Conservation (phyloP, 30 jellyfish, hydroid and myxozoan genomes). For the Aurelia aurita region DNA sequence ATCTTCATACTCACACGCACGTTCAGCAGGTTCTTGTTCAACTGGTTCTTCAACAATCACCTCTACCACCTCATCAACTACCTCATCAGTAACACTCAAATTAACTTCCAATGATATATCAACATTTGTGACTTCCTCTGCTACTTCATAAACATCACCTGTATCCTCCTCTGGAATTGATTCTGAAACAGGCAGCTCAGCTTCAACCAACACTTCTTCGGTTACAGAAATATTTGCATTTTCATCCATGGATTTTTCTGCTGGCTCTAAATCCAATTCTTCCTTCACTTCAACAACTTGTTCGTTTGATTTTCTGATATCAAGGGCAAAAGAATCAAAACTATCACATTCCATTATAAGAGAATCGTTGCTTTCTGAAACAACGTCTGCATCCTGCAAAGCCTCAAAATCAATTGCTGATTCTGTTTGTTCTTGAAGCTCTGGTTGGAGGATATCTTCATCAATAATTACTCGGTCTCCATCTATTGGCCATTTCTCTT, state of each 20-base stretch:
- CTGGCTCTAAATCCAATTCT: background rate
- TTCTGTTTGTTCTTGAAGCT: conserved; percentile 8
- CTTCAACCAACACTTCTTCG: conserved; percentile 1
- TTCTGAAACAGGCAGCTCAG: conserved; percentile 21
- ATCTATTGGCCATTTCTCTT: background rate
- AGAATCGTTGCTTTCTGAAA: conserved; percentile 8
- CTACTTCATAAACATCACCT: background rate
- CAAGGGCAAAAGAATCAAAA: conserved; percentile 63
- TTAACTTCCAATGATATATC: too few relatives aligned
- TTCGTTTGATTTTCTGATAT: conserved; percentile 25
- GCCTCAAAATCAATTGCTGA: conserved; percentile 32
- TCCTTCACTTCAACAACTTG: background rate
- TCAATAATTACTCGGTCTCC: background rate
- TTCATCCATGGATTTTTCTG: background rate
- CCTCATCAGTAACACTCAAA: conserved; percentile 11
- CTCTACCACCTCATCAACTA: conserved; percentile 11
- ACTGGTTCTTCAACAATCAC: background rate
- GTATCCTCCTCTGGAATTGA: background rate
- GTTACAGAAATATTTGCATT: conserved; percentile 1
- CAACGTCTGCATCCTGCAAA: conserved; percentile 14
- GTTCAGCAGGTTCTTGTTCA: conserved; percentile 7
- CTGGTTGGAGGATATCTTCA: conserved; percentile 36
- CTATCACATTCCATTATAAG: conserved; percentile 33
- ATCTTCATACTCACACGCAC: conserved; percentile 1
- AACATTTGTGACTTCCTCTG: background rate